Base-by-base conservation (phyloP, 1,140 invertebrate species). In the Neodiprion fabricii region DNA sequence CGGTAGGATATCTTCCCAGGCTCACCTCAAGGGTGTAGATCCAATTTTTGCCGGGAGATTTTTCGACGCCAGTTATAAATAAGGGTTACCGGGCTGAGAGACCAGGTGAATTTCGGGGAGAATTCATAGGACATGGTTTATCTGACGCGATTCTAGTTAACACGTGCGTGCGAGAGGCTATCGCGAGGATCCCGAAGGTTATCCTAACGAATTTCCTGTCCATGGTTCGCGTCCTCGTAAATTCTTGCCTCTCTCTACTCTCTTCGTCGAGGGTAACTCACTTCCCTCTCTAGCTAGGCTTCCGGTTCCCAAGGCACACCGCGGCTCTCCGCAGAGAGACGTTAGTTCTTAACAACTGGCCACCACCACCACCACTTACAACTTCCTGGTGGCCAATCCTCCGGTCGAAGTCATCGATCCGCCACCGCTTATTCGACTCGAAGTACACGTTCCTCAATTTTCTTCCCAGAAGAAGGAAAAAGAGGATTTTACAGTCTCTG, bases 181-280 rank as follows among this genome's bases (percentile, higher is more conserved):
- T 82, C 81, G 28, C 28, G 81, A 76, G 80, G 77, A 82, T 81
- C 79, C 77, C 71, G 72, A 73, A 80, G 79, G 80, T 82, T 79
- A 76, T 77, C 81, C 80, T 81, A 82, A 81, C 80, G 80, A 82
- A 81, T 82, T 82, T 81, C 81, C 80, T 81, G 79, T 76, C 76
- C 74, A 61, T 61, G 53, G 11, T 61, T 14, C 11, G 53, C 53
- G 53, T 61, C 53, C 53, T 61, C 53, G 53, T 61, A 61, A 61
- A 61, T 61, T 8, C 53, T 61, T 17, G n/a, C 11, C 53, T 40
- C 28, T 40, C 28, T 1, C 28, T 40, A 40, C 28, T 40, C 28
- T 40, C 28, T 40, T 40, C 28, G 28, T 40, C 5, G 28, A 40
- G 28, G 28, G 28, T 40, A 40, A 40, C 53, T 61, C 53, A 17